phyloP scores from a whole-genome alignment of 2,113 vertebrate genomes.

The Ploceus nigricollis region DNA sequence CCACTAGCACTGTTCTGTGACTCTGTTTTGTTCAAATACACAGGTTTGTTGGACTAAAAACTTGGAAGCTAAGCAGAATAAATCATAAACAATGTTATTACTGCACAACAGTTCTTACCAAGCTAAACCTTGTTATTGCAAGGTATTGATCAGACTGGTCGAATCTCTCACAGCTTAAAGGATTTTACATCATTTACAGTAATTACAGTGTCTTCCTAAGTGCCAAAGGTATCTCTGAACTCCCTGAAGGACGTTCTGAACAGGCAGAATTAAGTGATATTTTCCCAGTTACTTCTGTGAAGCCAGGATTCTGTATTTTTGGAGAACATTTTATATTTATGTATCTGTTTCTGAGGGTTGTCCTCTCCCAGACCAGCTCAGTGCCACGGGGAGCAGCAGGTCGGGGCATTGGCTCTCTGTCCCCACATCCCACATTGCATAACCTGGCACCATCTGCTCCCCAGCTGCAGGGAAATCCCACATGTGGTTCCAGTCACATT shows the following conservation, averaged over 20 bases:
- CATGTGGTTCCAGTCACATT: neutral
- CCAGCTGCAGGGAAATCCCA: neutral
- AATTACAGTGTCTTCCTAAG: constrained; percentile 1
- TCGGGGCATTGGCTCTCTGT: rapidly evolving
- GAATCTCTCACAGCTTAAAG: neutral
- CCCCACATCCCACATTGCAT: neutral
- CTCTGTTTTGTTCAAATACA: neutral
- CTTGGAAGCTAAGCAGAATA: neutral
- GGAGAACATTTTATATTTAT: neutral
- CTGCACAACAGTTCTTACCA: neutral
- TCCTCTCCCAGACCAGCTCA: neutral
- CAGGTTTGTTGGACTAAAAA: neutral
- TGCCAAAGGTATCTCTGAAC: neutral
- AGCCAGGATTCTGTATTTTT: neutral
- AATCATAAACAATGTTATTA: neutral
- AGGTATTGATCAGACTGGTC: constrained; percentile 17
- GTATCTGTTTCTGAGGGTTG: neutral
- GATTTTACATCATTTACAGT: constrained; percentile 31
- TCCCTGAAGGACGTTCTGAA: neutral
- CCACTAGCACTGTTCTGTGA: neutral
- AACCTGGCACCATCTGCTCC: neutral
- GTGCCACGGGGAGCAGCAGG: neutral
- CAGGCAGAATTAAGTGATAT: neutral
- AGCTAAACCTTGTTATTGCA: constrained; percentile 29
- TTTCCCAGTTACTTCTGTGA: neutral